phyloP scores from a whole-genome alignment of 2,113 vertebrate genomes.

The Dissostichus mawsoni region DNA sequence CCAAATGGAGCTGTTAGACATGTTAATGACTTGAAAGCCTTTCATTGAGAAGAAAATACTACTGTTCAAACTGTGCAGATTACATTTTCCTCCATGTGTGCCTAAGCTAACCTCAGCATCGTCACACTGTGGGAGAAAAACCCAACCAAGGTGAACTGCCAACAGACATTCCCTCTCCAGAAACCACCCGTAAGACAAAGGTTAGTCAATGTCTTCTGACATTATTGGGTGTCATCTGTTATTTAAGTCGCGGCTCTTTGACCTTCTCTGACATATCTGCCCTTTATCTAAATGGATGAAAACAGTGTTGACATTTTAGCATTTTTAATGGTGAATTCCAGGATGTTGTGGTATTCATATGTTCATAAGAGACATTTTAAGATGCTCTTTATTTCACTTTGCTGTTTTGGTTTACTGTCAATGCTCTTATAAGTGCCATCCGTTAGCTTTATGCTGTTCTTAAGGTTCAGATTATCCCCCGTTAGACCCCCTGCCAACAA shows the following conservation, averaged over 20 bases:
- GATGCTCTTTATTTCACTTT: too few species aligned
- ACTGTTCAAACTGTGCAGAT: too few species aligned
- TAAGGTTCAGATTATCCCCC: too few species aligned
- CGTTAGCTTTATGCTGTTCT: too few species aligned
- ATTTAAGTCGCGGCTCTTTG: slow-evolving; percentile 23
- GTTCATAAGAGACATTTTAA: neutral
- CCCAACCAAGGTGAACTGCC: slow-evolving; percentile 27
- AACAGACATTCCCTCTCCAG: slow-evolving; percentile 21
- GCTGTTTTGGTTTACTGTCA: too few species aligned
- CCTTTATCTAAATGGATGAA: slow-evolving; percentile 39
- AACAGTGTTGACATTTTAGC: slow-evolving; percentile 46
- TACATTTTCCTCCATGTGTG: too few species aligned
- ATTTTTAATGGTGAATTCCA: slow-evolving; percentile 13
- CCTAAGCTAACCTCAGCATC: neutral
- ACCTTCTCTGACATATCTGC: slow-evolving; percentile 46
- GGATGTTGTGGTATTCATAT: neutral
- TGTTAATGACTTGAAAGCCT: too few species aligned
- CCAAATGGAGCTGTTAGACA: too few species aligned
- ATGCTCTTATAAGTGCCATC: too few species aligned
- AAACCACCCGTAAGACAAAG: slow-evolving; percentile 52
- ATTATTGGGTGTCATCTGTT: slow-evolving; percentile 26
- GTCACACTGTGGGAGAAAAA: neutral
- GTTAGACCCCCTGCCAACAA: too few species aligned
- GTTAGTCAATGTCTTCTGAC: slow-evolving; percentile 42
- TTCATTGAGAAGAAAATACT: too few species aligned